These are phyloP conservation scores for Gobius niger DNA, from an alignment of 2,113 vertebrate genomes.

Conservation along the genomic window DNA sequence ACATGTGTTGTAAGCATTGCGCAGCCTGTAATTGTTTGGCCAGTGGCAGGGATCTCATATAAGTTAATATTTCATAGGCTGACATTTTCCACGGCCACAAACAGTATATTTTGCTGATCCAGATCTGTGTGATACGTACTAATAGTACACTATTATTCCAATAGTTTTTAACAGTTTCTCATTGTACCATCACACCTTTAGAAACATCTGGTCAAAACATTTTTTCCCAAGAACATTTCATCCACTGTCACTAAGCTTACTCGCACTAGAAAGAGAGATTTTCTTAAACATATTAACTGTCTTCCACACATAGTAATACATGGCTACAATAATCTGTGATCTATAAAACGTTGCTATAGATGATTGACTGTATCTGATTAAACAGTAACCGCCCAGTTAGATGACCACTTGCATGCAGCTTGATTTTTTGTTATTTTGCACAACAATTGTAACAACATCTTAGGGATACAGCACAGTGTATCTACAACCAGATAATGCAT, in stretches of 20 bases:
- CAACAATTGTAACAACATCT: slow-evolving; percentile 28
- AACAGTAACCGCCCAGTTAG: too few relatives aligned
- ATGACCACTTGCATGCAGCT: too few relatives aligned
- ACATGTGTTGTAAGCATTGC: slow-evolving; percentile 1
- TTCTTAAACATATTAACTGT: too few relatives aligned
- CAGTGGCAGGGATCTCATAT: background rate
- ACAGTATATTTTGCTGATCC: background rate
- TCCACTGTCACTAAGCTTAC: too few relatives aligned
- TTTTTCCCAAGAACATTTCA: too few relatives aligned
- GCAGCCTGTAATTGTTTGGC: slow-evolving; percentile 2
- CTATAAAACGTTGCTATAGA: too few relatives aligned
- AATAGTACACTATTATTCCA: background rate
- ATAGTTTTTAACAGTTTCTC: background rate
- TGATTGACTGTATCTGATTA: too few relatives aligned
- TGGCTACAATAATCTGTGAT: too few relatives aligned
- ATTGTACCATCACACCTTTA: background rate
- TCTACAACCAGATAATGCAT: slow-evolving; percentile 45
- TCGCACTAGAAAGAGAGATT: too few relatives aligned
- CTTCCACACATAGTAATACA: too few relatives aligned
- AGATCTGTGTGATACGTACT: background rate
- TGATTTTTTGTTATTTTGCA: slow-evolving; percentile 42
- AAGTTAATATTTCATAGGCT: slow-evolving; percentile 4
- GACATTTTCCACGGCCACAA: background rate
- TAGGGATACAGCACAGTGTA: slow-evolving; percentile 29
- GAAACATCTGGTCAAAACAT: background rate